Base-by-base conservation (phyloP, 2,113 vertebrate species). In the Microtus montanus region DNA sequence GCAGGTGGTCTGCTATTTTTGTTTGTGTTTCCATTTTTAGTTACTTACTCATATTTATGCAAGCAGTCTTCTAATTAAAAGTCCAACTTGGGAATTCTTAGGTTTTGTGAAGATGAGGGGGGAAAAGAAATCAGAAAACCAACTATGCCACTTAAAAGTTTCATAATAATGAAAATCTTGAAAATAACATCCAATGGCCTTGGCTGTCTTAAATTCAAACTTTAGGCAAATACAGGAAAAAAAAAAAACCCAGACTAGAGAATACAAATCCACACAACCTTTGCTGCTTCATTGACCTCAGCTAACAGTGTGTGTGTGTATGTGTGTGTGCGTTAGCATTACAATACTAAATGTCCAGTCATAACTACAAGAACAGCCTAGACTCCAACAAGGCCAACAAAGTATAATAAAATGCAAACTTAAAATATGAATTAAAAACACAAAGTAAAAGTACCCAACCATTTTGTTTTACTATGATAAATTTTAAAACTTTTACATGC, bases 401-500 rank as follows among this genome's bases (percentile, higher is more conserved):
- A 93, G 3, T 73, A 61, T 74, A 84, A 49, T n/a, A 73, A 52
- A 86, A 89, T 20, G 24, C 24, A 93, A 91, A 80, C 3, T 75
- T 79, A 64, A 95, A 90, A 28, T 71, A 70, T 35, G 54, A 54
- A 54, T 44, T 54, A 33, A 85, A 84, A 74, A 30, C 49, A 79
- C 1, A 52, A 61, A 91, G 87, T 52, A 80, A 68, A 61, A 91
- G 87, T 30, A 82, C 10, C 77, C 61, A 93, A 66, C 13, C 9
- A 91, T n/a, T 85, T 89, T 4, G 79, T 80, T 87, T 94, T 89
- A 64, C 24, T 90, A n/a, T 68, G 38, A 96, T 71, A 92, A 90
- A 93, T 87, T 74, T 74, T 87, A 52, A 86, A 79, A 87, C 82
- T 66, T 73, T 71, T 94, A 4, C 0, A 89, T 58, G 87, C 5